These are phyloP conservation scores for Panthera tigris DNA, from an alignment of 2,113 vertebrate species.

Conservation along the genomic window DNA sequence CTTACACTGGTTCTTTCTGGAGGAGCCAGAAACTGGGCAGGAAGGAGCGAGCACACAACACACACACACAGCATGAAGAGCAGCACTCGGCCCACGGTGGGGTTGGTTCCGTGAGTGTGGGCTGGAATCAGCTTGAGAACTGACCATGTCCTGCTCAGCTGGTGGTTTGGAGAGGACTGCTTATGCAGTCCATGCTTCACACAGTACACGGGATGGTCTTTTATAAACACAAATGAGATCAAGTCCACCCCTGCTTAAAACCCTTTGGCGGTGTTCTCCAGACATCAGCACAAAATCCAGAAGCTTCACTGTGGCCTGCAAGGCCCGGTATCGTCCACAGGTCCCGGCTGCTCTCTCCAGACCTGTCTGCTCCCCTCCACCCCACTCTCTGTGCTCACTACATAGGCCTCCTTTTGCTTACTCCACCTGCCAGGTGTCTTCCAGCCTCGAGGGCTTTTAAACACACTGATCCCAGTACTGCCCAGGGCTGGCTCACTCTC, in stretches of 20 bases:
- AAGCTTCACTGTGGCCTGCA: background rate
- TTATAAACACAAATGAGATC: background rate
- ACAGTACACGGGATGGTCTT: background rate
- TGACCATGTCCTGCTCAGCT: background rate
- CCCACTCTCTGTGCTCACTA: background rate
- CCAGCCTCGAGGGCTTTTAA: background rate
- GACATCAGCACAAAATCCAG: background rate
- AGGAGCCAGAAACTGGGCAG: background rate
- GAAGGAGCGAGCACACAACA: background rate
- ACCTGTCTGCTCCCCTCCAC: background rate
- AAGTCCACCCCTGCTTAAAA: background rate
- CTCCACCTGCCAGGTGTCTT: background rate
- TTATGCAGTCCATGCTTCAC: background rate
- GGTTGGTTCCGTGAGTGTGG: background rate
- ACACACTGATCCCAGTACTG: background rate
- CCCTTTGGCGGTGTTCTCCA: background rate
- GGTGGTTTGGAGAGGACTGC: background rate
- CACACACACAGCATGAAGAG: background rate
- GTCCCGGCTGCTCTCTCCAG: background rate
- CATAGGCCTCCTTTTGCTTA: background rate
- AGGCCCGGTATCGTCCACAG: background rate
- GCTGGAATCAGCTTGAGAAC: background rate
- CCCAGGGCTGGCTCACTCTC: accelerated
- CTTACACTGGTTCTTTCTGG: background rate
- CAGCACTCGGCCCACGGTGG: background rate